Conservation (phyloP, 2,113 vertebrate genomes). For the Pomatorhinus ruficollis region DNA sequence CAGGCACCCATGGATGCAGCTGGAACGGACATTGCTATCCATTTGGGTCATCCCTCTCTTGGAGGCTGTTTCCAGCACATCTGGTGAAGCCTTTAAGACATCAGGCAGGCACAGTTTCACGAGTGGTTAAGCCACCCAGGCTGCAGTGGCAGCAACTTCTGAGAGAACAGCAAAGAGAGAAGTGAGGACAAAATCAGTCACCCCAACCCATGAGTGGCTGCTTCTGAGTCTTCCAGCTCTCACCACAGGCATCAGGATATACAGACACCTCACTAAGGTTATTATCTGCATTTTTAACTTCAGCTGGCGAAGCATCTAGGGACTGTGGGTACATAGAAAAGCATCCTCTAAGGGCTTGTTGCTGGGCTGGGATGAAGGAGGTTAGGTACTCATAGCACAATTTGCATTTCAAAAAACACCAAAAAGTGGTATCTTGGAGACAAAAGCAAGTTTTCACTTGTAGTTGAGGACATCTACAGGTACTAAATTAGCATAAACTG, state of each 20-base stretch:
- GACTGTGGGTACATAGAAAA: not conserved
- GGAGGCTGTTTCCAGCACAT: not conserved
- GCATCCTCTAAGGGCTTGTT: not conserved
- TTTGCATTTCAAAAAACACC: not conserved
- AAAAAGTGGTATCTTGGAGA: not conserved
- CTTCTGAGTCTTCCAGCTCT: not conserved
- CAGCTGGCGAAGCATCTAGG: not conserved
- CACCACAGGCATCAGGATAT: not conserved
- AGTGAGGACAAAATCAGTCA: not conserved
- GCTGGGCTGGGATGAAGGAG: not conserved
- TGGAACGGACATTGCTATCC: not conserved
- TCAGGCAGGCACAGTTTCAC: not conserved
- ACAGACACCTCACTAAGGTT: not conserved
- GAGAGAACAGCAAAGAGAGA: not conserved
- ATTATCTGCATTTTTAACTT: not conserved
- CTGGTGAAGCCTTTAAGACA: not conserved
- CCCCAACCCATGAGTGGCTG: not conserved
- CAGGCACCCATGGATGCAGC: not conserved
- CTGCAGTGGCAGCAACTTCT: not conserved
- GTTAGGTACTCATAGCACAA: not conserved
- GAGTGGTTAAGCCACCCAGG: not conserved
- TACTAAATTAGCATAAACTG: not conserved
- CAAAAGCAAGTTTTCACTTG: not conserved
- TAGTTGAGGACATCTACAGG: not conserved
- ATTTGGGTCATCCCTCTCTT: not conserved